Base-by-base conservation (phyloP, 2,113 vertebrate species). In the Salminus brasiliensis region DNA sequence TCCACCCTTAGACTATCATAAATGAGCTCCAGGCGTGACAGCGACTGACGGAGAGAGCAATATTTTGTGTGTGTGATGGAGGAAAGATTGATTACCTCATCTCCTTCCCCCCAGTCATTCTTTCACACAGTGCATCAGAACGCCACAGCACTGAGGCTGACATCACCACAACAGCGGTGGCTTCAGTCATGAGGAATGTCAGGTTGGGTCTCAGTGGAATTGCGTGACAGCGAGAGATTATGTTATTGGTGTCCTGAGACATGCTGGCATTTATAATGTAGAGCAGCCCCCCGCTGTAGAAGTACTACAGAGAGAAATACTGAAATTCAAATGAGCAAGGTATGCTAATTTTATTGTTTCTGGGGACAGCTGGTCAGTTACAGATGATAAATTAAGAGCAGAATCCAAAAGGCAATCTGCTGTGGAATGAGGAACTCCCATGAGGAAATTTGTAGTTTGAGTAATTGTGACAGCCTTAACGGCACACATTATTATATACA, bases 1-100 rank as follows among this genome's bases (percentile, higher is more conserved):
- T 71, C 5, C 21, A 52, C 16, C 65, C 25, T 36, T 23, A 87
- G 77, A 84, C 87, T 83, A 86, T 76, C 69, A 76, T 85, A 85
- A 87, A 85, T 57, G 75, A 76, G 76, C n/a, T 72, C 59, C 81
- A 68, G 29, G 52, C 32, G 23, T 23, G 30, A 43, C 68, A 68
- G 65, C 43, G 29, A 82, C 62, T 12, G 74, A 25, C 49, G 18
- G 55, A 72, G 55, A 73, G 78, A 41, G 36, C 39, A 72, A 75
- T 83, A 55, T 29, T 53, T 18, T 5, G 85, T 86, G 85, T 59
- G 25, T 43, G 67, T 87, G 88, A 85, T 87, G 89, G 79, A 45
- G 52, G 27, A 16, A 70, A 88, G 88, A 89, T 65, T 84, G 85
- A 91, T 90, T 84, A 89, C 84, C 78, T 86, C 59, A 34, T 29